Conservation (phyloP, 2,888 invertebrate species). For the Sussaba pulchella region DNA sequence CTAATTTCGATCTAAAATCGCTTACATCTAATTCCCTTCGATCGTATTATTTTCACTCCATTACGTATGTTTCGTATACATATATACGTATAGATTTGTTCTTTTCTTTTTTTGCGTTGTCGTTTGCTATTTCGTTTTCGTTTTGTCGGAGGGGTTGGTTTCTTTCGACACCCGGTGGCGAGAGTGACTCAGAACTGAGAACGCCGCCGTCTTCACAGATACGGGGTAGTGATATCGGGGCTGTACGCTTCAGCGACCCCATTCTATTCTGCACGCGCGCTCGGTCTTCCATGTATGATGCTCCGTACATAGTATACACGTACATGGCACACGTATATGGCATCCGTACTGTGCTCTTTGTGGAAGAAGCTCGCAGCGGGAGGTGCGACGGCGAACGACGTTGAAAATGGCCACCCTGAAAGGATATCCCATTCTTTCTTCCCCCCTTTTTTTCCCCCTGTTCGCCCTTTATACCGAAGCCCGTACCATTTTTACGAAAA, state of each 20-base stretch:
- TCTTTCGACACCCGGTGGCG: constrained; percentile 35
- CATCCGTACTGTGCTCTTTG: constrained; percentile 36
- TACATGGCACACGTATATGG: too few species aligned
- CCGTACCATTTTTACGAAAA: constrained; percentile 72
- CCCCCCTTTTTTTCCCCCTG: not conserved
- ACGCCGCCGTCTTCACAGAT: constrained; percentile 71
- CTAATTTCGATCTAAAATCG: too few species aligned
- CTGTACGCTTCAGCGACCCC: constrained; percentile 76
- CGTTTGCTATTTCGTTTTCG: constrained; percentile 13
- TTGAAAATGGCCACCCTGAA: constrained; percentile 69
- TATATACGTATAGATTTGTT: too few species aligned
- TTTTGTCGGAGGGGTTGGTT: constrained; percentile 39
- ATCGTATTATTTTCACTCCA: constrained; percentile 16
- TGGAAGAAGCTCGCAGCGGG: constrained; percentile 62
- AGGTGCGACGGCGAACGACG: constrained; percentile 62
- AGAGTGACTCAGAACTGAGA: constrained; percentile 57
- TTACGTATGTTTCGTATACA: too few species aligned
- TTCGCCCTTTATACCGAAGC: constrained; percentile 1
- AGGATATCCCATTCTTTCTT: constrained; percentile 64
- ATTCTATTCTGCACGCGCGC: constrained; percentile 72
- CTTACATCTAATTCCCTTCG: too few species aligned
- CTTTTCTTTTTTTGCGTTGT: constrained; percentile 13
- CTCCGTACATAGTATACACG: not conserved
- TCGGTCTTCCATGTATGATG: constrained; percentile 39
- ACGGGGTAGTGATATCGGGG: constrained; percentile 77